These are phyloP conservation scores for Yoshiicerus persimilis DNA, from an alignment of 1,140 invertebrate genomes.

Conservation along the genomic window DNA sequence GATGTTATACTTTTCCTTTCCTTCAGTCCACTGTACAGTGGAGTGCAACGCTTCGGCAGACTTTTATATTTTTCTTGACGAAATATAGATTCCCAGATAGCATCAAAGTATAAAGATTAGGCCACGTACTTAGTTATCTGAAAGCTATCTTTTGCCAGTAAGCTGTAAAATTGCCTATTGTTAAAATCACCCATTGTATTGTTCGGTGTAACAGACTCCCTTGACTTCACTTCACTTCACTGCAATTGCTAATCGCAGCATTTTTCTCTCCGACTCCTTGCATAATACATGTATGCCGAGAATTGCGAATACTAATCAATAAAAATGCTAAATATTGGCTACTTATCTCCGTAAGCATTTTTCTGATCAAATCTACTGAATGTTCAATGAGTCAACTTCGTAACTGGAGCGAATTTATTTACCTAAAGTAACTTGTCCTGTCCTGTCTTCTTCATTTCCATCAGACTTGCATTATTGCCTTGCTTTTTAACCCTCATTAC, in stretches of 20 bases:
- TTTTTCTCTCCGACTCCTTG: neutral
- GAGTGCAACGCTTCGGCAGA: neutral
- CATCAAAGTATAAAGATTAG: neutral
- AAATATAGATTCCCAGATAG: neutral
- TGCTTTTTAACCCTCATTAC: neutral
- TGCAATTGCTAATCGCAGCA: neutral
- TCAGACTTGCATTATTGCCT: neutral
- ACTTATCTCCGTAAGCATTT: neutral
- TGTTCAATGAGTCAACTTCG: neutral
- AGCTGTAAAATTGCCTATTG: slow-evolving; percentile 17
- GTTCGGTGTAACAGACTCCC: neutral
- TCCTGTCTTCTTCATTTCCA: neutral
- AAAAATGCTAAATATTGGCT: neutral
- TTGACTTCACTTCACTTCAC: neutral
- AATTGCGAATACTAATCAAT: slow-evolving; percentile 9
- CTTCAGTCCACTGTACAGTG: neutral
- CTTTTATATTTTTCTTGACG: neutral
- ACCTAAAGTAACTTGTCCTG: neutral
- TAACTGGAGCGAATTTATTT: neutral
- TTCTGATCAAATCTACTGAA: neutral
- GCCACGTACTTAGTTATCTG: neutral
- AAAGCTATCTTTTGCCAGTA: neutral
- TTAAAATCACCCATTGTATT: neutral
- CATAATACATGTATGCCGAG: neutral
- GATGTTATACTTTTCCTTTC: neutral